Evolutionary conservation across 1,140 invertebrate species (phyloP).

Genomic region (Cydia fagiglandana): DNA sequence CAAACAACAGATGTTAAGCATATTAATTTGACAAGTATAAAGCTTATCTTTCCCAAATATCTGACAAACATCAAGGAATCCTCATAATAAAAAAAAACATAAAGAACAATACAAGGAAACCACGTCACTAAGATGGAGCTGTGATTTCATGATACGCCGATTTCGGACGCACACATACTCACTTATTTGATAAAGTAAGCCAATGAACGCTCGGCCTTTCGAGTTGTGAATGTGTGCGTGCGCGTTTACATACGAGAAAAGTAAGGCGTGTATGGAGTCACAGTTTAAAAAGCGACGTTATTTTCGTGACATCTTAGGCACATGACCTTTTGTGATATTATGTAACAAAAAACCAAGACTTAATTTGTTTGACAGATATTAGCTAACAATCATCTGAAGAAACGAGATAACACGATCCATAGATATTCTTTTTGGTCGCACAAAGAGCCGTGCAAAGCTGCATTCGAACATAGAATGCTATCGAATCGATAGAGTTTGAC

Average conservation of each 20-base stretch:
- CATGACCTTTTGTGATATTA: too few species aligned
- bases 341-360: too few species aligned
- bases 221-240: too few species aligned
- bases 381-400: neutral
- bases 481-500: neutral
- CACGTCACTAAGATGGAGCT: too few species aligned
- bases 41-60: neutral
- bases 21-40: neutral
- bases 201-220: neutral
- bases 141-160: too few species aligned
- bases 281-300: too few species aligned
- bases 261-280: too few species aligned
- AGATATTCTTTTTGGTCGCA: neutral
- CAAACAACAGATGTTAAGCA: constrained; percentile 17
- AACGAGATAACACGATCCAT: neutral
- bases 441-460: neutral
- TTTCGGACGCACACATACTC: neutral
- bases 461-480: neutral
- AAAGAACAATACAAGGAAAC: too few species aligned
- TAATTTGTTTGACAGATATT: neutral
- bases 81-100: neutral
- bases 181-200: neutral
- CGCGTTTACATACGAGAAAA: too few species aligned
- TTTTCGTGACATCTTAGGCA: too few species aligned
- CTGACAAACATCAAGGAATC: neutral